Conservation (phyloP, 2,888 invertebrate species). For the Hyalella azteca region DNA sequence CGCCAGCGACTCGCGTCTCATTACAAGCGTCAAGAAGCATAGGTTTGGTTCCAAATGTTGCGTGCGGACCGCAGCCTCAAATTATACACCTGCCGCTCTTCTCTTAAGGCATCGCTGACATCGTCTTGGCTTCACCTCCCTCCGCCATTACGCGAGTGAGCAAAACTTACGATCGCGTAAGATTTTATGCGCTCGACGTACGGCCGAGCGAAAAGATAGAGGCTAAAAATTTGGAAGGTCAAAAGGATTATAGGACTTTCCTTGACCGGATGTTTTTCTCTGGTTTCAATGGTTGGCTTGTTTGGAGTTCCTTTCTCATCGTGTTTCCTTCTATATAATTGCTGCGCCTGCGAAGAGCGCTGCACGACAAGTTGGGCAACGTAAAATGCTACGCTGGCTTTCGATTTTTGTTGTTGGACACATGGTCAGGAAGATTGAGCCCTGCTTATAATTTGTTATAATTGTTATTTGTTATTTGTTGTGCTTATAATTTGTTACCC, state of each 20-base stretch:
- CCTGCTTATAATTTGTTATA: too few relatives aligned
- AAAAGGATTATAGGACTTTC: background rate
- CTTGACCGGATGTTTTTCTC: slow-evolving; percentile 21
- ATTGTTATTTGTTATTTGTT: too few relatives aligned
- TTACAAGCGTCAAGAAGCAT: background rate
- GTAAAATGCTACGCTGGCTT: background rate
- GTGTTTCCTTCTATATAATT: slow-evolving; percentile 11
- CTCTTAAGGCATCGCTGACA: background rate
- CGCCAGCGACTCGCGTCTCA: too few relatives aligned
- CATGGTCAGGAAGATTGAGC: too few relatives aligned
- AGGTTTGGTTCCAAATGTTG: too few relatives aligned
- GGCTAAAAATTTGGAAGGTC: too few relatives aligned
- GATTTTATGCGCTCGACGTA: background rate
- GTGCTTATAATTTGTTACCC: too few relatives aligned
- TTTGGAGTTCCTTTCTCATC: slow-evolving; percentile 10
- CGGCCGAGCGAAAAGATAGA: too few relatives aligned
- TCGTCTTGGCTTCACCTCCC: background rate
- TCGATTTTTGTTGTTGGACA: slow-evolving; percentile 19
- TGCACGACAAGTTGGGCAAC: slow-evolving; percentile 4
- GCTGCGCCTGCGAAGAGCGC: background rate
- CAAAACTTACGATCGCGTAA: slow-evolving; percentile 18
- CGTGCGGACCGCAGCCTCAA: background rate
- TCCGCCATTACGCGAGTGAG: background rate
- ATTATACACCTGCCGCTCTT: slow-evolving; percentile 15
- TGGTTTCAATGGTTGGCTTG: background rate